Percentiles rank a stretch among this genome's conserved stretches.
phyloP scores from a whole-genome alignment of 2,113 vertebrate species.

The Barnardius zonarius region DNA sequence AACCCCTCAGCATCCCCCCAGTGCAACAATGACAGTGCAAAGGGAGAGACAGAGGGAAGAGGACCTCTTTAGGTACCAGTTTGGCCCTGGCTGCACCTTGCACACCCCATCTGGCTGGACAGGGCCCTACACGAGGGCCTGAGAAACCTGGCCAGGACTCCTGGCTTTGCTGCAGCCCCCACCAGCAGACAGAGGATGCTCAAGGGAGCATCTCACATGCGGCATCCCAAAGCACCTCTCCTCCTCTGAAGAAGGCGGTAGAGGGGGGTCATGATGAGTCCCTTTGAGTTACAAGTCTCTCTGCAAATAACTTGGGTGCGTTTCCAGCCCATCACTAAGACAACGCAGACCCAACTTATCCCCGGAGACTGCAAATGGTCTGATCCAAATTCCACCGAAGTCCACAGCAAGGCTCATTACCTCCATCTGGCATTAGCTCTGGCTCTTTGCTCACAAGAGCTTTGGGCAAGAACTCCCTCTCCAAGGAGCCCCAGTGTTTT shows the following conservation, averaged over 20 bases:
- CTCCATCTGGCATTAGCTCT: slow-evolving; percentile 31
- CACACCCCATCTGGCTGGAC: accelerated
- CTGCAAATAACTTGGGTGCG: background rate
- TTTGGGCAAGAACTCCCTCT: slow-evolving; percentile 1
- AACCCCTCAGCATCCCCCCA: background rate
- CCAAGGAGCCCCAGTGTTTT: background rate
- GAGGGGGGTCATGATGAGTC: background rate
- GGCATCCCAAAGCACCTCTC: background rate
- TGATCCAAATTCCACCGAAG: slow-evolving; percentile 37
- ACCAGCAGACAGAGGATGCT: accelerated
- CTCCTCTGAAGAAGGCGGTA: background rate
- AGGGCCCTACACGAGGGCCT: background rate
- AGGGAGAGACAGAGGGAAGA: background rate
- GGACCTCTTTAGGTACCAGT: no score
- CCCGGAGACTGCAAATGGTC: slow-evolving; percentile 27
- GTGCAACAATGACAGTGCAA: background rate
- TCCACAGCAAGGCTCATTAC: slow-evolving; percentile 46
- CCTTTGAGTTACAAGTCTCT: background rate
- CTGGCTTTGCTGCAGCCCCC: background rate
- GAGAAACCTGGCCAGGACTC: background rate
- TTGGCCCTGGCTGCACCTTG: background rate
- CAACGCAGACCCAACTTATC: background rate
- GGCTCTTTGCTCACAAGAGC: background rate
- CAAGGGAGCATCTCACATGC: accelerated
- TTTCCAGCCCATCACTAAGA: background rate